A percentile compares a stretch with the other conserved stretches of the same genome.
These are phyloP conservation scores for Anisognathus igniventris DNA, from an alignment of 2,797 vertebrate species.

Conservation along the genomic window DNA sequence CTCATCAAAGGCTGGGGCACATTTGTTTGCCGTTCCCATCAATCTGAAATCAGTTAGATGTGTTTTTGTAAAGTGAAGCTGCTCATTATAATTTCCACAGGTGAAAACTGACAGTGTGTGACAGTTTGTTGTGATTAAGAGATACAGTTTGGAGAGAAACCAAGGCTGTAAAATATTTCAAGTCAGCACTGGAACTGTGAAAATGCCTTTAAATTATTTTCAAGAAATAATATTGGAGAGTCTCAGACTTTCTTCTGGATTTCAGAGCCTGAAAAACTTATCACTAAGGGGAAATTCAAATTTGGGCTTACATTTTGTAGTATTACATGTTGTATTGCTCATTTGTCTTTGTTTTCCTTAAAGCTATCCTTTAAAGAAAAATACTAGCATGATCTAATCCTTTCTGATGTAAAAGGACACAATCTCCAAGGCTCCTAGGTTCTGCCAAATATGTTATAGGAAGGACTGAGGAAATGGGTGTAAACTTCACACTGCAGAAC, in stretches of 20 bases:
- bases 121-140: slow-evolving; percentile 60
- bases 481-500: neutral
- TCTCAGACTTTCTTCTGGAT: neutral
- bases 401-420: neutral
- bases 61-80: slow-evolving; percentile 45
- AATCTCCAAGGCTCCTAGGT: neutral
- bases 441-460: neutral
- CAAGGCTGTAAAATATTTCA: slow-evolving; percentile 23
- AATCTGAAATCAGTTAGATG: slow-evolving; percentile 41
- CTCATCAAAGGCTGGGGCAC: slow-evolving; percentile 28
- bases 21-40: slow-evolving; percentile 33
- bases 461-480: neutral
- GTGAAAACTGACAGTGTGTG: slow-evolving; percentile 47
- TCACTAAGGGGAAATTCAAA: neutral
- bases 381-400: neutral
- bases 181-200: neutral
- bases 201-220: neutral
- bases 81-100: slow-evolving; percentile 47
- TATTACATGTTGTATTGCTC: neutral
- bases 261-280: neutral
- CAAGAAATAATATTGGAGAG: neutral
- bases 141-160: slow-evolving; percentile 2
- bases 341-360: neutral
- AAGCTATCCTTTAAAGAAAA: neutral
- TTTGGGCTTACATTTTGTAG: neutral